Conservation (phyloP, 2,888 invertebrate species). For the Cephalotes varians region DNA sequence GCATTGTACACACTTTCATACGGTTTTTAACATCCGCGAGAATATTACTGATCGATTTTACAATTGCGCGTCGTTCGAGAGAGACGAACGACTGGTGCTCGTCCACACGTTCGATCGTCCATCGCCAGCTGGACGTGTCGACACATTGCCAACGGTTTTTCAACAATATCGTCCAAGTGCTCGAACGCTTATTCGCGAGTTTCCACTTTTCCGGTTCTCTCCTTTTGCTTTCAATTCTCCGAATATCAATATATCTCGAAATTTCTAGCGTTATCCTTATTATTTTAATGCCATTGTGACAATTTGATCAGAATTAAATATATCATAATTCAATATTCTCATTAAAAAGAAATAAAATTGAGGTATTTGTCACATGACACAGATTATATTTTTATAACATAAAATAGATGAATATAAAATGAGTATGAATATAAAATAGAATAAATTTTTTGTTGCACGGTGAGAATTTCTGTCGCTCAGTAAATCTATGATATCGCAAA, state of each 20-base stretch:
- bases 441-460: not conserved
- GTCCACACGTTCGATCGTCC: constrained; percentile 5
- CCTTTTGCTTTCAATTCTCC: not conserved
- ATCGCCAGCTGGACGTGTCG: constrained; percentile 13
- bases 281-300: not conserved
- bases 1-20: constrained; percentile 38
- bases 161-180: constrained; percentile 29
- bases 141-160: constrained; percentile 21
- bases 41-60: constrained; percentile 27
- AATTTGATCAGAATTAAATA: not conserved
- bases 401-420: too few relatives aligned
- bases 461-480: not conserved
- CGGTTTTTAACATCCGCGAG: constrained; percentile 36
- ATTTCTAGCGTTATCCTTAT: not conserved
- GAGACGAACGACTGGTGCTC: constrained; percentile 14
- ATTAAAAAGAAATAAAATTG: not conserved
- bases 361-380: not conserved
- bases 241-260: not conserved
- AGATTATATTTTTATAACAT: not conserved
- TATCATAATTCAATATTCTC: not conserved
- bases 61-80: constrained; percentile 25
- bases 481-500: not conserved
- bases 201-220: constrained; percentile 17
- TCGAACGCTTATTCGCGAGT: constrained; percentile 18
- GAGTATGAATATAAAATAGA: not conserved